Conservation (phyloP, 2,888 invertebrate genomes). For the Nephrotoma guestfalica region DNA sequence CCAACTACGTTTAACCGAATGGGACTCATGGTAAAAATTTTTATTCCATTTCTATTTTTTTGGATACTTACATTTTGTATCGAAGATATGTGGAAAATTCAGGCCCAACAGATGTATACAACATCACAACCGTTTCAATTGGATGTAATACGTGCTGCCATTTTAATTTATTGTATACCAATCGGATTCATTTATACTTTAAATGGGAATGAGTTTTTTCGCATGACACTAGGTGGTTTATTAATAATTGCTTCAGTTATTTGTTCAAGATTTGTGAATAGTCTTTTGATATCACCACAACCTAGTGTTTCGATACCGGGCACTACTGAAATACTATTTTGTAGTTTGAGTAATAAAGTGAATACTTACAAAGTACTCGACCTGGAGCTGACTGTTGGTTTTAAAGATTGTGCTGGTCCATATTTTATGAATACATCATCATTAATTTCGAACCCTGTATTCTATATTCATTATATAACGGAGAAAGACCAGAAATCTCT, state of each 20-base stretch:
- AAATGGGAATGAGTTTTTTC: neutral
- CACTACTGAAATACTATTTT: neutral
- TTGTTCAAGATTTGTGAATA: neutral
- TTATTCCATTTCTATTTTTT: neutral
- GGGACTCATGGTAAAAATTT: neutral
- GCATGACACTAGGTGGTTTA: neutral
- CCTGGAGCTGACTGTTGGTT: too few relatives aligned
- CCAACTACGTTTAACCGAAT: neutral
- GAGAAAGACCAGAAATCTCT: too few relatives aligned
- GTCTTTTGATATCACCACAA: neutral
- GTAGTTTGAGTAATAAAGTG: too few relatives aligned
- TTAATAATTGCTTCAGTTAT: neutral
- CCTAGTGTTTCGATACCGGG: neutral
- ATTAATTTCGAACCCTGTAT: too few relatives aligned
- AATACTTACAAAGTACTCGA: too few relatives aligned
- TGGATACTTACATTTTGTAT: neutral
- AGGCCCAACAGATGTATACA: neutral
- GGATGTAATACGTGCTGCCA: neutral
- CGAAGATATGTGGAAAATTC: neutral
- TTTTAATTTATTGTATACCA: neutral
- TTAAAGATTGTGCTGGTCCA: neutral
- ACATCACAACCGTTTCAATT: neutral
- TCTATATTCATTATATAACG: too few relatives aligned
- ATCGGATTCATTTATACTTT: neutral
- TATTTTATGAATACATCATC: neutral